Conservation (phyloP, 1,140 invertebrate species). For the Tenebrio molitor region DNA sequence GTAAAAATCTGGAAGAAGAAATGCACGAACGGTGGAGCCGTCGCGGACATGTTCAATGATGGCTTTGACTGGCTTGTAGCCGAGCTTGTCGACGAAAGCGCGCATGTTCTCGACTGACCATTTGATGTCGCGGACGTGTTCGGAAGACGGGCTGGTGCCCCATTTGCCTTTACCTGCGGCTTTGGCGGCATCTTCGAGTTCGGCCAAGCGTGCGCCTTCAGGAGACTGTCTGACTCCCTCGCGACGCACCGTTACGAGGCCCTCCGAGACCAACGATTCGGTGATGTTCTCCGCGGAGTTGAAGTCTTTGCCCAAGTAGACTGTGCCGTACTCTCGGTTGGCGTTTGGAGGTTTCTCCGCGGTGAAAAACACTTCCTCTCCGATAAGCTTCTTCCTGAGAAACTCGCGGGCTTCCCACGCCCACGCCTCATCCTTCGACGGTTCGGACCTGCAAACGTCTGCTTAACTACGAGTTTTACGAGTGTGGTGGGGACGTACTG, state of each 20-base stretch:
- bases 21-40: conserved; percentile 93
- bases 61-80: conserved; percentile 85
- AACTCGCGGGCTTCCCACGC: conserved; percentile 98
- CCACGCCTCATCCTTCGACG: conserved; percentile 91
- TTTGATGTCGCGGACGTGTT: conserved; percentile 88
- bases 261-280: conserved; percentile 89
- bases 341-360: conserved; percentile 80
- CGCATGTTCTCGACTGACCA: conserved; percentile 89
- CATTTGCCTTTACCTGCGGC: conserved; percentile 89
- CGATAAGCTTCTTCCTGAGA: conserved; percentile 91
- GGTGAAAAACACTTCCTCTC: conserved; percentile 88
- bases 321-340: conserved; percentile 88
- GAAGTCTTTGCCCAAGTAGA: conserved; percentile 88
- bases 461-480: background rate
- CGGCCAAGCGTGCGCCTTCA: conserved; percentile 79
- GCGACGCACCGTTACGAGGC: conserved; percentile 86
- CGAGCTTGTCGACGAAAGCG: conserved; percentile 84
- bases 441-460: conserved; percentile 66
- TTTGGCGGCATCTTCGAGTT: conserved; percentile 94
- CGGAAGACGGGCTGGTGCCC: conserved; percentile 68
- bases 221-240: conserved; percentile 78
- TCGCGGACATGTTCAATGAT: conserved; percentile 97
- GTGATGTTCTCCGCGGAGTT: conserved; percentile 87
- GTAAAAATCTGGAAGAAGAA: conserved; percentile 89
- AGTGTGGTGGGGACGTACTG: conserved; percentile 69